Percentiles rank a stretch among this genome's conserved stretches.
These are phyloP conservation scores for Puffinus mauretanicus DNA, from an alignment of 2,113 vertebrate species.

Conservation along the genomic window DNA sequence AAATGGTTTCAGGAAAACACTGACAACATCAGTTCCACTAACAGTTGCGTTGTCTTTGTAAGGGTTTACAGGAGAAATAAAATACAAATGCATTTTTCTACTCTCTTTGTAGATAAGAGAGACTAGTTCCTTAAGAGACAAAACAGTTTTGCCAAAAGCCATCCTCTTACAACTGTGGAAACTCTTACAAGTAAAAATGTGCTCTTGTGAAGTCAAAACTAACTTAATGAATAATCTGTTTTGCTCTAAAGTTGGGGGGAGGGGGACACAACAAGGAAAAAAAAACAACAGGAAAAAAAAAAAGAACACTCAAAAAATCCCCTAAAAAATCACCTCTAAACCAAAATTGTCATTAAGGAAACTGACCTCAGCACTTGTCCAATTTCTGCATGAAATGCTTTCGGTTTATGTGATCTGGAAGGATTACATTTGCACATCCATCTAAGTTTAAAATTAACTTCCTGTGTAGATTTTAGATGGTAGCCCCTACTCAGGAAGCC, in stretches of 20 bases:
- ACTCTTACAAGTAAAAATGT: not conserved
- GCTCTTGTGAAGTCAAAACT: not conserved
- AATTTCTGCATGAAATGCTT: not conserved
- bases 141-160: not conserved
- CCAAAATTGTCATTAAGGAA: not conserved
- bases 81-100: not conserved
- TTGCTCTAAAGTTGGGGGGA: not conserved
- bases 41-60: not conserved
- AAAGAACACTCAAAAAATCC: not conserved
- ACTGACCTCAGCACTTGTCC: not conserved
- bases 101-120: not conserved
- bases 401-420: not conserved
- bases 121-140: not conserved
- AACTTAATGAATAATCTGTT: not conserved
- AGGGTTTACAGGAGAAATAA: not conserved
- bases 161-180: not conserved
- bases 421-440: not conserved
- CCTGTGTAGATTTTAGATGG: not conserved
- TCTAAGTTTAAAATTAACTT: not conserved
- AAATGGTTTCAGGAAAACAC: not conserved
- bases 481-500: not conserved
- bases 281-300: not conserved
- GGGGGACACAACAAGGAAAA: not conserved
- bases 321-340: accelerated
- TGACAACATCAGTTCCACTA: not conserved